Conservation (phyloP, 2,888 invertebrate genomes). For the Holacanthella duospinosa region DNA sequence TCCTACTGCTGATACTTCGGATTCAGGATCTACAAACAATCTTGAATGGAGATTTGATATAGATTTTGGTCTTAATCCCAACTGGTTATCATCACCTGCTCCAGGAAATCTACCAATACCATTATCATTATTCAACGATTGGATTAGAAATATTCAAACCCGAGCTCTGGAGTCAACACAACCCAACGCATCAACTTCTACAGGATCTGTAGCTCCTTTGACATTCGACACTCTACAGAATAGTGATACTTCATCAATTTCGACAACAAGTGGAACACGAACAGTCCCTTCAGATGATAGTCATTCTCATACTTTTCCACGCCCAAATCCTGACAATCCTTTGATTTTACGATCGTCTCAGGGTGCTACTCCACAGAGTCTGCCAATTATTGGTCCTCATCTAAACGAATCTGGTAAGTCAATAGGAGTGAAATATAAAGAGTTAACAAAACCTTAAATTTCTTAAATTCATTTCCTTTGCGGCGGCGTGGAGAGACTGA, state of each 20-base stretch:
- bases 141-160: slow-evolving; percentile 25
- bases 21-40: background rate
- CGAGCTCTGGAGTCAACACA: background rate
- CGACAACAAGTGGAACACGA: background rate
- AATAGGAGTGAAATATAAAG: too few relatives aligned
- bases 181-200: background rate
- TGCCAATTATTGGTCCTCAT: too few relatives aligned
- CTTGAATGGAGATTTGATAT: slow-evolving; percentile 27
- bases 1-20: too few relatives aligned
- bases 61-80: slow-evolving; percentile 34
- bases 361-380: too few relatives aligned
- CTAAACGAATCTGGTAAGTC: too few relatives aligned
- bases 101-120: slow-evolving; percentile 17
- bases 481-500: too few relatives aligned
- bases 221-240: background rate
- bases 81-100: slow-evolving; percentile 27
- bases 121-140: slow-evolving; percentile 27
- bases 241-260: background rate
- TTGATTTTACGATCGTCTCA: too few relatives aligned
- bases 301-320: too few relatives aligned
- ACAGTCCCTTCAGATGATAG: background rate
- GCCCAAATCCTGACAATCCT: too few relatives aligned
- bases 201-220: background rate
- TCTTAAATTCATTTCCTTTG: too few relatives aligned
- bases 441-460: too few relatives aligned